A percentile compares a stretch with the other conserved stretches of the same genome.
phyloP scores from a whole-genome alignment of 2,113 vertebrate genomes.

The Oenanthe oenanthe region DNA sequence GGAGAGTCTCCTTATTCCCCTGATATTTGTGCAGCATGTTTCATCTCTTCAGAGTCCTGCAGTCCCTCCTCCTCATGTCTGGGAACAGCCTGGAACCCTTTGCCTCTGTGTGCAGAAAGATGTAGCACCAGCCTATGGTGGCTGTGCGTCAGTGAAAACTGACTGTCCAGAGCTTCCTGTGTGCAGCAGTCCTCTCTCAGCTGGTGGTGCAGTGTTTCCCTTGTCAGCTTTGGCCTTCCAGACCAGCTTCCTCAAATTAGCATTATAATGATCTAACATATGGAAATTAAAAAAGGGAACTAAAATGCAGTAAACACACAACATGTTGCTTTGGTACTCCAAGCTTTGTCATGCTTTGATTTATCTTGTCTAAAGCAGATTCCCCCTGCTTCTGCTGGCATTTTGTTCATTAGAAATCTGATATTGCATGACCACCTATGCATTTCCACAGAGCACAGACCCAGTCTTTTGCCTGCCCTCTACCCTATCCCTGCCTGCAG shows the following conservation, averaged over 20 bases:
- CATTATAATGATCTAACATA: background rate
- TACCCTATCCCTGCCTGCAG: background rate
- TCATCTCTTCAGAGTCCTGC: background rate
- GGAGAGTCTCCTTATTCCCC: background rate
- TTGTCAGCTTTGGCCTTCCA: background rate
- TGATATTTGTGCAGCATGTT: background rate
- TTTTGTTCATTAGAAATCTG: background rate
- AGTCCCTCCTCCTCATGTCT: background rate
- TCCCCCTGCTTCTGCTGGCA: background rate
- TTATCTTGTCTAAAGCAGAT: background rate
- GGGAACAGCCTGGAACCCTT: background rate
- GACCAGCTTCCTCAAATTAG: slow-evolving; percentile 42
- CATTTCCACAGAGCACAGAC: background rate
- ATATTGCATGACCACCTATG: background rate
- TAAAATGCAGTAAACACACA: background rate
- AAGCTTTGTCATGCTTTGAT: background rate
- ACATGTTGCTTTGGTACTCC: background rate
- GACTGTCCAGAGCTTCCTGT: background rate
- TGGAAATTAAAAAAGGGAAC: slow-evolving; percentile 12
- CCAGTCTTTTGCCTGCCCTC: background rate
- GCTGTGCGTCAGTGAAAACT: background rate
- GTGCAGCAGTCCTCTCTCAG: background rate
- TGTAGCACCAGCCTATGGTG: background rate
- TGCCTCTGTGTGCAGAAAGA: background rate
- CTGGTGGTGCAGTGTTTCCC: background rate